Evolutionary conservation across 2,113 vertebrate species (phyloP).

Genomic region (Amblyopsis rosae): DNA sequence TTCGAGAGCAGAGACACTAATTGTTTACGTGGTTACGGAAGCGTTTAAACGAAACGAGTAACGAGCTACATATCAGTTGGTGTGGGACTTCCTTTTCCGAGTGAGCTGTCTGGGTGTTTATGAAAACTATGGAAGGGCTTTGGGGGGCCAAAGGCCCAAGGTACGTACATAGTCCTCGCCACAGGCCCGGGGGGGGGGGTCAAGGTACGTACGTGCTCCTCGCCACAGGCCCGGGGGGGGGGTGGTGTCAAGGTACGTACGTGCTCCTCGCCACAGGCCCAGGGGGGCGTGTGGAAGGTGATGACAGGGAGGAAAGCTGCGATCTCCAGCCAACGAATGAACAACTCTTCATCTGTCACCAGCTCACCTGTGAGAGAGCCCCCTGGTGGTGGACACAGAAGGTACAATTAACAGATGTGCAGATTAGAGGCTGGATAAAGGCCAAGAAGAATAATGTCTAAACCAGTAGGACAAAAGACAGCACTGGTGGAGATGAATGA

Average conservation of each 20-base stretch:
- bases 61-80: neutral
- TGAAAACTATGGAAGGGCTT: no score
- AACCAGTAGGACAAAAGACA: neutral
- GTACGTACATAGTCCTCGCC: no score
- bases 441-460: neutral
- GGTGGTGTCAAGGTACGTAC: constrained; percentile 53
- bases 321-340: constrained; percentile 88
- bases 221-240: no score
- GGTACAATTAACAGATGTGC: neutral
- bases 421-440: neutral
- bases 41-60: no score
- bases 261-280: constrained; percentile 81
- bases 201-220: no score
- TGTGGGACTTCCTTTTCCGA: neutral
- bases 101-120: no score
- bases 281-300: constrained; percentile 85
- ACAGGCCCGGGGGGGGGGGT: no score
- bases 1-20: no score
- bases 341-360: constrained; percentile 81
- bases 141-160: no score
- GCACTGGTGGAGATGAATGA: no score
- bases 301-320: constrained; percentile 87
- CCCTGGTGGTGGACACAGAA: constrained; percentile 66
- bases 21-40: no score
- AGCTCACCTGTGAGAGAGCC: constrained; percentile 76